Evolutionary conservation across 2,888 invertebrate species (phyloP), one percentile per base, ranked within the genome.

Genomic region (Punctoribates punctum): DNA sequence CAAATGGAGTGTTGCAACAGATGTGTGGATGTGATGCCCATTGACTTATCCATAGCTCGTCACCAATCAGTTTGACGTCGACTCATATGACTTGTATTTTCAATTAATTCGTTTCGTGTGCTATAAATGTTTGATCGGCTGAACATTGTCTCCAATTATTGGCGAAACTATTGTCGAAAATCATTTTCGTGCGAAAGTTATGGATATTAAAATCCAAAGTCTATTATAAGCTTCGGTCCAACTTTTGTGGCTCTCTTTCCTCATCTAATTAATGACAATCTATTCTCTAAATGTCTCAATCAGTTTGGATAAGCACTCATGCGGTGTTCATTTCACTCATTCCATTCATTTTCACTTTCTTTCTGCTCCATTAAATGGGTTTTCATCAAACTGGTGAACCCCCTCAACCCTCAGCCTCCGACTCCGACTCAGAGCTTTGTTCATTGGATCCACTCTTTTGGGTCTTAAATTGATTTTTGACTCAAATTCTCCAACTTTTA

Each of bases 31-130:
- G 65, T 65, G 65, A 17, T 48, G 72, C 72, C 72, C 72, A 72
- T 72, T 72, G 72, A 72, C 72, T 72, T 48, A 23, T 17, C 38
- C 6, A 34, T 67, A 54, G 65, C 65, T 67, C 72, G 46, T 72
- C 72, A 25, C 25, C 25, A 72, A 72, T 72, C 72, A 72, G 25
- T 46, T 72, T 72, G 72, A 72, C 48, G 72, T 72, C 25, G 72
- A 72, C 72, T 72, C 25, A 46, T 48, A 38, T 25, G 72, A 72
- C 72, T 72, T 23, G 72, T 48, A 38, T 25, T 48, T 17, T 23
- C 46, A 72, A 72, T 72, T 72, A 72, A 72, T 72, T 72, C 72
- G 72, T 72, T 72, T 46, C 72, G 48, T 72, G 25, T 72, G 25
- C 48, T 72, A 72, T 72, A 72, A 72, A 46, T 72, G 72, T 72